Base-by-base conservation (phyloP, 2,797 vertebrate genomes). In the Esox masquinongy region DNA sequence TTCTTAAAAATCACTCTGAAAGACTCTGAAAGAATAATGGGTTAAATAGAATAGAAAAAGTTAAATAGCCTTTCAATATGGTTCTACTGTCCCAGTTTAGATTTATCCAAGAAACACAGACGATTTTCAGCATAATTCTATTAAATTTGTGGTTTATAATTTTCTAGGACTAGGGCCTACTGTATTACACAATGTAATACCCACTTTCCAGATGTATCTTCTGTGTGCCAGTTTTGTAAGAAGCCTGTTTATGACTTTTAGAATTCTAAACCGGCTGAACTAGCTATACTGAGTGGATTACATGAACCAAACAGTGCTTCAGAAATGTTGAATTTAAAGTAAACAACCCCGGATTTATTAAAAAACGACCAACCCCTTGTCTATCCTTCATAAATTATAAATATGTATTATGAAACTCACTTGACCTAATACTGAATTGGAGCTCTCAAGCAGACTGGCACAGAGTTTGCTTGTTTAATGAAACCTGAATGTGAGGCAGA, bases 401-500 rank as follows among this genome's bases (percentile, higher is more conserved):
- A 75, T 73, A 75, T 82, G 73, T 66, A 76, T 74, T 16, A 26
- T 70, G 34, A 39, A 81, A 73, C 72, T 84, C 56, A 82, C 78
- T 75, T 72, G 64, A 85, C 70, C 49, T 64, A 70, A 78, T 4
- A 19, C 49, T 72, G 15, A 36, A 78, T 68, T 79, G 5, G 80
- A 72, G 24, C 66, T 61, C 56, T 79, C 29, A 72, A 63, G 9
- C 76, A 74, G 36, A 74, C 74, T 82, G 75, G 47, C 72, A 36
- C 24, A 24, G 7, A 75, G n/a, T 78, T 81, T 82, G 70, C 74
- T 85, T 79, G 68, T 74, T 74, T 8, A 77, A 76, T 81, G 79
- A 78, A 77, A 24, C 67, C 68, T 70, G 1, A 15, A 76, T 19
- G 22, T 79, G 76, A 79, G 77, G 75, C 79, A 73, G 31, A 36